Conservation (phyloP, 2,113 vertebrate species). For the Gambusia holbrooki region DNA sequence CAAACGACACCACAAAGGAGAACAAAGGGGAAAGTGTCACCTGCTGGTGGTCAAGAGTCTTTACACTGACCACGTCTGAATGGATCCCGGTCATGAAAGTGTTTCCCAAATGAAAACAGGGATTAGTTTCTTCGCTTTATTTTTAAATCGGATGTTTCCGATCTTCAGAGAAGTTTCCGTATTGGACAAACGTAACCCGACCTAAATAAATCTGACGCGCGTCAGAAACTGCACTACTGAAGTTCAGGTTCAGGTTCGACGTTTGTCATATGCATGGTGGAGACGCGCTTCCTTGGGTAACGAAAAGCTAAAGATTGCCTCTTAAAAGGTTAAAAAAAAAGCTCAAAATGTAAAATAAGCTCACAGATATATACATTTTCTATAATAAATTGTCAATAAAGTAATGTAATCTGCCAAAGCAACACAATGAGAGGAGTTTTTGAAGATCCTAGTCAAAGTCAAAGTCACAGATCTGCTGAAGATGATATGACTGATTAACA, state of each 20-base stretch:
- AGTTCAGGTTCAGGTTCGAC: no score
- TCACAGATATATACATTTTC: no score
- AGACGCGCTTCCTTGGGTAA: no score
- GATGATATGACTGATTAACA: no score
- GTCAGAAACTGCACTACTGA: background rate
- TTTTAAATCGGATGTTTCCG: background rate
- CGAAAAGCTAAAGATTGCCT: no score
- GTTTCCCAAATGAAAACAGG: background rate
- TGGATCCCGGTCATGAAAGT: no score
- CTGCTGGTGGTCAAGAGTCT: slow-evolving; percentile 72
- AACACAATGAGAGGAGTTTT: background rate
- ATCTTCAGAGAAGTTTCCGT: background rate
- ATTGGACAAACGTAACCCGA: background rate
- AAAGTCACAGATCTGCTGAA: background rate
- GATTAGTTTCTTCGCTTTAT: background rate
- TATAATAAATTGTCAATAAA: no score
- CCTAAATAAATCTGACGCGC: background rate
- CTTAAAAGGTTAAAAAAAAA: no score
- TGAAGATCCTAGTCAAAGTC: background rate
- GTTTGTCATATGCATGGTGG: no score
- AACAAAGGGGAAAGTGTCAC: slow-evolving; percentile 80
- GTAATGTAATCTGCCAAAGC: background rate
- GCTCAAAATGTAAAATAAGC: no score
- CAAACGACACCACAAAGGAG: slow-evolving; percentile 51
- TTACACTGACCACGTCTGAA: slow-evolving; percentile 49